These are phyloP conservation scores for Dendrophyllia cribrosa DNA, from an alignment of 64 coral and sea anemone genomes.

Conservation along the genomic window DNA sequence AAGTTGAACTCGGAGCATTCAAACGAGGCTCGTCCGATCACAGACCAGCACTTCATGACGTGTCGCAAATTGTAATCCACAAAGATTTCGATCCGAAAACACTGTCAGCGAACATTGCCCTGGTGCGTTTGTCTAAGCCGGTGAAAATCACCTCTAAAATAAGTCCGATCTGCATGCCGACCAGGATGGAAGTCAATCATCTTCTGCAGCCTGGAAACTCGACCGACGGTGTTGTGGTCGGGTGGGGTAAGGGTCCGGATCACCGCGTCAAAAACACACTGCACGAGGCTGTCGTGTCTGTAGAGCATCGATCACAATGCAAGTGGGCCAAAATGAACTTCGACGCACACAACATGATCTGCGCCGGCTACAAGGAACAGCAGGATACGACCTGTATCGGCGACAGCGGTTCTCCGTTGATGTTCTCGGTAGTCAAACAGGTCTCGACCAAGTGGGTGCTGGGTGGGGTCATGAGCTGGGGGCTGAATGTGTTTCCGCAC, in stretches of 20 bases:
- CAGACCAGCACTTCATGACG: constrained; percentile 39
- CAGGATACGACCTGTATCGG: constrained; percentile 75
- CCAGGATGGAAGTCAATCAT: constrained; percentile 40
- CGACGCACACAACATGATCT: constrained; percentile 58
- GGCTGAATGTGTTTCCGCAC: constrained; percentile 58
- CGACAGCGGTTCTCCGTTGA: constrained; percentile 92
- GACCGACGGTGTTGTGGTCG: constrained; percentile 74
- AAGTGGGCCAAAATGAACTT: constrained; percentile 70
- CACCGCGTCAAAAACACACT: constrained; percentile 58
- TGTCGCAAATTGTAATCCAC: constrained; percentile 69
- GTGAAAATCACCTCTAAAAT: constrained; percentile 75
- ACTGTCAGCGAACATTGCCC: constrained; percentile 78
- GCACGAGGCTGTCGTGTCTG: constrained; percentile 62
- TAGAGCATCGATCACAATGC: constrained; percentile 64
- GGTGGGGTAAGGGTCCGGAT: constrained; percentile 70
- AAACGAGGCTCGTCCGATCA: constrained; percentile 32
- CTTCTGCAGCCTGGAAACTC: constrained; percentile 35
- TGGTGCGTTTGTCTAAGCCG: constrained; percentile 69
- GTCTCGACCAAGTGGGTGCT: constrained; percentile 74
- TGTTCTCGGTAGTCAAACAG: constrained; percentile 67
- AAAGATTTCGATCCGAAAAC: constrained; percentile 72
- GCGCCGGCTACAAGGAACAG: constrained; percentile 55
- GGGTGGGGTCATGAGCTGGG: constrained; percentile 93
- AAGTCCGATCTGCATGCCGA: constrained; percentile 84
- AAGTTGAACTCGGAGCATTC: constrained; percentile 77